Evolutionary conservation across 35 echinoderm and acorn worm genomes (phyloP).

Genomic region (Lytechinus pictus): DNA sequence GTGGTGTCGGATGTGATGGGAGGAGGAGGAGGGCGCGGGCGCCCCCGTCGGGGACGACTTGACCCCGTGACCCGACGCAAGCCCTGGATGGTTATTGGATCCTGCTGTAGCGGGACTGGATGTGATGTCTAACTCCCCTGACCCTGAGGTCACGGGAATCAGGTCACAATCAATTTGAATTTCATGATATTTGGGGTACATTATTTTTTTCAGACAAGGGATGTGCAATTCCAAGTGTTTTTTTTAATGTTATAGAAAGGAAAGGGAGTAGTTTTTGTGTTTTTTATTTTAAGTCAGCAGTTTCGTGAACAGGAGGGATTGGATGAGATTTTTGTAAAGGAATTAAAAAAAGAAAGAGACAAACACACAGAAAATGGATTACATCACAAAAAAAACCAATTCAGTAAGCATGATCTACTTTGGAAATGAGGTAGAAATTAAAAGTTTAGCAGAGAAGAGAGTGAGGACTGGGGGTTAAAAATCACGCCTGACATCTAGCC

Average conservation of each 20-base stretch:
- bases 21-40: background rate
- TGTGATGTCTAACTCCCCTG: conserved; percentile 74
- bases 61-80: conserved; percentile 19
- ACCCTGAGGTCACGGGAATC: conserved; percentile 49
- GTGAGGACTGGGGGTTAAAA: conserved; percentile 15
- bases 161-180: background rate
- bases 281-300: background rate
- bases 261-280: conserved; percentile 22
- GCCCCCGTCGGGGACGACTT: conserved; percentile 34
- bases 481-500: background rate
- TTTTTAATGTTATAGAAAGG: background rate
- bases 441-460: background rate
- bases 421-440: background rate
- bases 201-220: background rate
- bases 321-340: conserved; percentile 4
- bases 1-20: conserved; percentile 58
- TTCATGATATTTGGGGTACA: background rate
- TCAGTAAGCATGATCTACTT: conserved; percentile 29
- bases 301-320: background rate
- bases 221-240: background rate
- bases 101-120: conserved; percentile 36
- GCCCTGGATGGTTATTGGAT: conserved; percentile 28
- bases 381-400: conserved; percentile 25
- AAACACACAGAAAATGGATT: conserved; percentile 41
- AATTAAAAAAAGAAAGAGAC: conserved; percentile 28